Evolutionary conservation across 2,888 invertebrate genomes (phyloP), one percentile per base, ranked within the genome.

Genomic region (Meloe dianella): DNA sequence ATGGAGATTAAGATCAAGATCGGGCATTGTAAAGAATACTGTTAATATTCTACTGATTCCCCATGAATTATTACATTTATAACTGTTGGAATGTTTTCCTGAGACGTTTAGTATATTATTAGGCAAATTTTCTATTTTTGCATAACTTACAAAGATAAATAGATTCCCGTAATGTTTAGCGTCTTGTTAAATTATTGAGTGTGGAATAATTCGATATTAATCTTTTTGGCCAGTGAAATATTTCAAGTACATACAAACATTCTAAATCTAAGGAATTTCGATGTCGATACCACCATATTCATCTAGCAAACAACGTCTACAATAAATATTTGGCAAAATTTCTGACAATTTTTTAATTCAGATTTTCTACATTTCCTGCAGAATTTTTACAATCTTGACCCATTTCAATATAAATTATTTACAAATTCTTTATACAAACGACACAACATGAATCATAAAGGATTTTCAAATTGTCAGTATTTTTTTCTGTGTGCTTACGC

Each of bases 341-440:
- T 54, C 24, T n/a, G 3, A 17, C n/a, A 20, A 35, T 32, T 38
- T n/a, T n/a, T 22, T 59, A 59, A 58, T 35, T 30, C 58, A 30
- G 27, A 57, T 12, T 41, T 4, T 41, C 5, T n/a, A 58, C 35
- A 59, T 59, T 59, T 59, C 59, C 59, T 59, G 35, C 59, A 17
- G 32, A 35, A 30, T 32, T 38, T 35, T 7, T 24, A 30, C 24
- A 59, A 20, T 59, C 59, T 59, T 59, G 59, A 59, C 59, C 59
- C n/a, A 59, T 59, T 59, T 59, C 35, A 22, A 22, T 59, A 14
- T 20, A 32, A 30, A 30, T 9, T 59, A 14, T 59, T 59, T 59
- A 59, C 32, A 30, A 59, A 59, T 59, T 59, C 59, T 38, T 5
- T 51, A 20, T n/a, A n/a, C n/a, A n/a, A n/a, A n/a, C n/a, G n/a